Conservation (phyloP, 2,113 vertebrate species). For the Apteryx owenii region DNA sequence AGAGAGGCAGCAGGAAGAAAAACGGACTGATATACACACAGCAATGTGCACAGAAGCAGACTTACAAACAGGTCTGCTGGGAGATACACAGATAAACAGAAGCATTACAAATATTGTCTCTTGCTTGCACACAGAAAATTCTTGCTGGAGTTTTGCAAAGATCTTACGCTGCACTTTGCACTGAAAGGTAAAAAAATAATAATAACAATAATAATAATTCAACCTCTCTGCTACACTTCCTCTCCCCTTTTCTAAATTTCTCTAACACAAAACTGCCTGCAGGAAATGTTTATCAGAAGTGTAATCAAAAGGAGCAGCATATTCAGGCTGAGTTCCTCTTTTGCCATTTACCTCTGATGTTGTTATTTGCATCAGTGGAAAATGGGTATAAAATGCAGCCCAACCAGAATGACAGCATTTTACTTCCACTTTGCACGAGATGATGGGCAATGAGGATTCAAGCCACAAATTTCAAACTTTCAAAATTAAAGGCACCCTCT, state of each 20-base stretch:
- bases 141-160: background rate
- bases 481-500: background rate
- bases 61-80: constrained; percentile 58
- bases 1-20: constrained; percentile 28
- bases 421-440: background rate
- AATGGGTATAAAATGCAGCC: background rate
- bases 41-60: constrained; percentile 39
- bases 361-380: background rate
- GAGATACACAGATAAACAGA: constrained; percentile 55
- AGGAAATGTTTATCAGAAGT: background rate
- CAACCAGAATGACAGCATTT: background rate
- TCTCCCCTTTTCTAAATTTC: background rate
- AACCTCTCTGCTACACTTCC: background rate
- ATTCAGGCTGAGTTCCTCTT: background rate
- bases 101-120: constrained; percentile 37
- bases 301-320: background rate
- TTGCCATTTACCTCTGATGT: background rate
- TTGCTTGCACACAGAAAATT: constrained; percentile 1
- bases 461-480: background rate
- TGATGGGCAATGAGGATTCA: background rate
- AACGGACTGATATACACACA: constrained; percentile 52
- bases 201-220: background rate
- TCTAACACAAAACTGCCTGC: background rate
- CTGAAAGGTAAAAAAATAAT: background rate
- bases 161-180: background rate